Evolutionary conservation across 2,888 invertebrate genomes (phyloP).

Genomic region (Philereme transversata): DNA sequence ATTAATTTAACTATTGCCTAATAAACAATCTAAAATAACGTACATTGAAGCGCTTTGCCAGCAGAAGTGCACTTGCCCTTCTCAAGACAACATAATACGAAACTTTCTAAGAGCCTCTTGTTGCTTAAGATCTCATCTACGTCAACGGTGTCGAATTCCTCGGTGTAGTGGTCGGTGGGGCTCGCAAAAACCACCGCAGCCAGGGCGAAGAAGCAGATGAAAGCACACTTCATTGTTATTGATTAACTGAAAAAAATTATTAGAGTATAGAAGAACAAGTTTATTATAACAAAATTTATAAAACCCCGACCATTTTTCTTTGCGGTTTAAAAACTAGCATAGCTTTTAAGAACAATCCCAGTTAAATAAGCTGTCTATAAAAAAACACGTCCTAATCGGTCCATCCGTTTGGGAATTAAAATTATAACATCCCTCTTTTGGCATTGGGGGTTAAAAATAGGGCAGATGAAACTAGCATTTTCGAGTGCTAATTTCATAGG

Average conservation of each 20-base stretch:
- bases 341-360: too few relatives aligned
- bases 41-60: conserved; percentile 88
- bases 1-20: too few relatives aligned
- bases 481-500: too few relatives aligned
- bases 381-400: too few relatives aligned
- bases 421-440: too few relatives aligned
- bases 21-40: conserved; percentile 43
- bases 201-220: conserved; percentile 31
- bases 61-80: conserved; percentile 87
- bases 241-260: background rate
- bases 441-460: too few relatives aligned
- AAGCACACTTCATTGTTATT: background rate
- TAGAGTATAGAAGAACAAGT: background rate
- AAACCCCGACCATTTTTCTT: too few relatives aligned
- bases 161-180: conserved; percentile 74
- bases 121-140: conserved; percentile 86
- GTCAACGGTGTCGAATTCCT: conserved; percentile 87
- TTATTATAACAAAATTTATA: too few relatives aligned
- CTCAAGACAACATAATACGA: conserved; percentile 86
- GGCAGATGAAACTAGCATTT: too few relatives aligned
- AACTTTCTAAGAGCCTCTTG: conserved; percentile 85
- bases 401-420: too few relatives aligned
- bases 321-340: too few relatives aligned
- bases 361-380: too few relatives aligned
- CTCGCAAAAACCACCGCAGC: conserved; percentile 51